phyloP scores from a whole-genome alignment of 2,888 invertebrate genomes.

The Apeira syringaria region DNA sequence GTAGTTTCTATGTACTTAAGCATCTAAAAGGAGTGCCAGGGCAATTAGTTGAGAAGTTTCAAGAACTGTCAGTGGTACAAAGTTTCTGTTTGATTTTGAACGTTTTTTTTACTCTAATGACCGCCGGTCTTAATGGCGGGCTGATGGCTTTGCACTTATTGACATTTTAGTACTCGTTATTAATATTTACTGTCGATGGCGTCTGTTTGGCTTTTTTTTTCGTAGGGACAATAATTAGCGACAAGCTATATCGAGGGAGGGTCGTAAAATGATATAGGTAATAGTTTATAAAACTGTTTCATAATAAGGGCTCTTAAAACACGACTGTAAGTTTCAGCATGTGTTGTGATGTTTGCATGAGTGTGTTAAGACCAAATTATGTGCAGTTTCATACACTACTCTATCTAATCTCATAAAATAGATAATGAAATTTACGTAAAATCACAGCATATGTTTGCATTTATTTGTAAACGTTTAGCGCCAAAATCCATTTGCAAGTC shows the following conservation, averaged over 20 bases:
- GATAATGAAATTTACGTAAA: too few species aligned
- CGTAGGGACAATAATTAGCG: constrained; percentile 25
- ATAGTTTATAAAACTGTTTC: too few species aligned
- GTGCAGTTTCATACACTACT: too few species aligned
- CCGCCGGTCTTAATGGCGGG: constrained; percentile 52
- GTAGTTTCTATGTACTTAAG: constrained; percentile 48
- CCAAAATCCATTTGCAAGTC: too few species aligned
- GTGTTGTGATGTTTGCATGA: too few species aligned
- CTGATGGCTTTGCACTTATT: constrained; percentile 56
- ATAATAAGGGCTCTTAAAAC: too few species aligned
- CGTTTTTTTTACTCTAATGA: constrained; percentile 74
- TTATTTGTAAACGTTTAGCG: too few species aligned
- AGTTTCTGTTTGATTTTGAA: constrained; percentile 70
- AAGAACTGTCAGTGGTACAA: constrained; percentile 52
- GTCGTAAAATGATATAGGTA: constrained; percentile 27
- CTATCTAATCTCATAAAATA: too few species aligned
- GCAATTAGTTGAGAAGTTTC: constrained; percentile 42
- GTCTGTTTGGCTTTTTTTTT: constrained; percentile 39
- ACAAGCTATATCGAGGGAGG: constrained; percentile 12
- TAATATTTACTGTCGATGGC: constrained; percentile 55
- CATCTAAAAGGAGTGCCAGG: constrained; percentile 39
- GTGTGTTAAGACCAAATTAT: too few species aligned
- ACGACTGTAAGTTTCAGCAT: too few species aligned
- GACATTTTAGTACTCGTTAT: constrained; percentile 56
- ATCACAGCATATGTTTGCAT: too few species aligned